Evolutionary conservation across 2,888 invertebrate species (phyloP).

Genomic region (Diarsia rubi): DNA sequence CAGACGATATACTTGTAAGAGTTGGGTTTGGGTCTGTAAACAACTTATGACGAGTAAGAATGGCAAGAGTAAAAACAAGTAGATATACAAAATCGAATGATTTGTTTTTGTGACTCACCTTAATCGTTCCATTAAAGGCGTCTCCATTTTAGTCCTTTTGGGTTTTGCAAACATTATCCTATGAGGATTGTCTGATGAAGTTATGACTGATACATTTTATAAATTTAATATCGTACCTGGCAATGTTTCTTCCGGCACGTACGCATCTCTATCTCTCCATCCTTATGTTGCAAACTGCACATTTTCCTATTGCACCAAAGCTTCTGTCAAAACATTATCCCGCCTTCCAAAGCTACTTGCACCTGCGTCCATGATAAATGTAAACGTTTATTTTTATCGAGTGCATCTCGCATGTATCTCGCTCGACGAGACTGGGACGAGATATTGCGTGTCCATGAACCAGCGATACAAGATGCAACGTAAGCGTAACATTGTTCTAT

Average conservation of each 20-base stretch:
- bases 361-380: constrained; percentile 48
- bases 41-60: not conserved
- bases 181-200: not conserved
- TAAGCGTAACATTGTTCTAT: constrained; percentile 67
- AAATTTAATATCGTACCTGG: not conserved
- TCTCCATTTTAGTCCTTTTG: not conserved
- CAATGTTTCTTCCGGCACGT: constrained; percentile 16
- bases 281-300: not conserved
- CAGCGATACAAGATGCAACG: constrained; percentile 61
- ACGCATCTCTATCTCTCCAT: not conserved
- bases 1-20: constrained; percentile 34
- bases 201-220: not conserved
- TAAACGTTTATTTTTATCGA: constrained; percentile 59
- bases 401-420: constrained; percentile 53
- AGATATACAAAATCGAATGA: not conserved
- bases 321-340: constrained; percentile 16
- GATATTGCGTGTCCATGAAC: constrained; percentile 69
- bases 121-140: not conserved
- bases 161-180: not conserved
- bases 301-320: constrained; percentile 1
- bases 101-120: constrained; percentile 9
- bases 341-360: constrained; percentile 24
- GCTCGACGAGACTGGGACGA: constrained; percentile 51
- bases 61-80: constrained; percentile 2
- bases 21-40: constrained; percentile 2